Conservation (phyloP, 2,113 vertebrate species). For the Barbus barbus region DNA sequence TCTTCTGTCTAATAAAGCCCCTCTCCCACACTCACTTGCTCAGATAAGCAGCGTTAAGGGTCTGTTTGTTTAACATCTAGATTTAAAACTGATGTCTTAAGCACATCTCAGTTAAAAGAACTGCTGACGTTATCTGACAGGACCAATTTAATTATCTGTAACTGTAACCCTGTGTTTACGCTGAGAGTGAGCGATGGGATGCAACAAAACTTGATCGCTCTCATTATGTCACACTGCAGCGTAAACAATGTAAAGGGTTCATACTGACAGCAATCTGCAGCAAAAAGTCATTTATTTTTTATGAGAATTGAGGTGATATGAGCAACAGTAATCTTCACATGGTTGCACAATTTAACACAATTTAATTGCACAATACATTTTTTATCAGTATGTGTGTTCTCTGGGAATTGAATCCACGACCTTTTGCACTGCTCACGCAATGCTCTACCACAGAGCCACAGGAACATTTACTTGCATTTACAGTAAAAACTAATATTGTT, state of each 20-base stretch:
- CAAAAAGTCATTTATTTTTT: conserved; percentile 4
- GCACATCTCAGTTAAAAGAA: conserved; percentile 17
- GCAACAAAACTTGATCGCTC: conserved; percentile 14
- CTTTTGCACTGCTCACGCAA: too few species aligned
- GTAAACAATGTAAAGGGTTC: not conserved
- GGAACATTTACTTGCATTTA: too few species aligned
- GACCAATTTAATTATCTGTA: conserved; percentile 25
- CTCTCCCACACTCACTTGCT: conserved; percentile 40
- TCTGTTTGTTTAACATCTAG: conserved; percentile 46
- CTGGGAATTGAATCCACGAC: too few species aligned
- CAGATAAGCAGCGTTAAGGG: conserved; percentile 34
- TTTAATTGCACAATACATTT: too few species aligned
- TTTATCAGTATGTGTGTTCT: too few species aligned
- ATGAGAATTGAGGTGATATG: not conserved
- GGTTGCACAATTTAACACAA: not conserved
- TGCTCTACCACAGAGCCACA: too few species aligned
- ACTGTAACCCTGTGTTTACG: conserved; percentile 24
- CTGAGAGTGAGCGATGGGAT: conserved; percentile 17
- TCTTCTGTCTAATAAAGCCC: conserved; percentile 49
- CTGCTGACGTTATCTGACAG: not conserved
- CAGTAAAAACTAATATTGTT: not conserved
- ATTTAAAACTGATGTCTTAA: conserved; percentile 38
- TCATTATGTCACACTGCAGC: not conserved
- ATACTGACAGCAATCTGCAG: not conserved
- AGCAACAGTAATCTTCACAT: not conserved